phyloP scores from a whole-genome alignment of 2,113 vertebrate genomes.

The Sardina pilchardus region DNA sequence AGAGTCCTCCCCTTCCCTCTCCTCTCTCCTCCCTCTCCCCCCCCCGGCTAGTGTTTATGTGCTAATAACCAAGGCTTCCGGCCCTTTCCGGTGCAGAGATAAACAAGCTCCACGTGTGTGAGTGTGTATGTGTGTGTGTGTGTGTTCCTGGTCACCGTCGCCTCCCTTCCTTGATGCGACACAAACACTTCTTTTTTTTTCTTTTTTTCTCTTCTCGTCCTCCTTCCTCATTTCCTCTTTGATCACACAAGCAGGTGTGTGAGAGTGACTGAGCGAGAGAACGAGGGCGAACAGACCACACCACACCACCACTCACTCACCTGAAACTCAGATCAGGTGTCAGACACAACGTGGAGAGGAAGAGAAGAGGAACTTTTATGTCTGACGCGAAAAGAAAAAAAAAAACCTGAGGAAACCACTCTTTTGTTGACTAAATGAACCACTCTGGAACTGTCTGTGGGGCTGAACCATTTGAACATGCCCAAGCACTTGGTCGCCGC shows the following conservation, averaged over 20 bases:
- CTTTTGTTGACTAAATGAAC: slow-evolving; percentile 20
- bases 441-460: slow-evolving; percentile 21
- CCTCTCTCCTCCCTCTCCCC: slow-evolving; percentile 11
- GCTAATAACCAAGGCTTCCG: slow-evolving; percentile 25
- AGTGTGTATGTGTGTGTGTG: too few relatives aligned
- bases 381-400: neutral
- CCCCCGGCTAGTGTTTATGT: slow-evolving; percentile 58
- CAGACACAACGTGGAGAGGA: neutral
- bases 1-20: slow-evolving; percentile 39
- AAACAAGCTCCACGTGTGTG: slow-evolving; percentile 63
- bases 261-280: slow-evolving; percentile 26
- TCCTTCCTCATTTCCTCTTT: neutral
- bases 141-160: neutral
- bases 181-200: neutral
- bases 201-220: neutral
- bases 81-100: slow-evolving; percentile 56
- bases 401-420: slow-evolving; percentile 17
- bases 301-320: neutral
- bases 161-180: neutral
- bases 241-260: slow-evolving; percentile 27
- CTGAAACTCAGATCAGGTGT: neutral
- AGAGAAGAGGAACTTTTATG: neutral
- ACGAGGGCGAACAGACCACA: too few relatives aligned
- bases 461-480: neutral
- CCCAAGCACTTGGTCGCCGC: neutral